Conservation (phyloP, 2,797 vertebrate species). For the Ataeniobius toweri region DNA sequence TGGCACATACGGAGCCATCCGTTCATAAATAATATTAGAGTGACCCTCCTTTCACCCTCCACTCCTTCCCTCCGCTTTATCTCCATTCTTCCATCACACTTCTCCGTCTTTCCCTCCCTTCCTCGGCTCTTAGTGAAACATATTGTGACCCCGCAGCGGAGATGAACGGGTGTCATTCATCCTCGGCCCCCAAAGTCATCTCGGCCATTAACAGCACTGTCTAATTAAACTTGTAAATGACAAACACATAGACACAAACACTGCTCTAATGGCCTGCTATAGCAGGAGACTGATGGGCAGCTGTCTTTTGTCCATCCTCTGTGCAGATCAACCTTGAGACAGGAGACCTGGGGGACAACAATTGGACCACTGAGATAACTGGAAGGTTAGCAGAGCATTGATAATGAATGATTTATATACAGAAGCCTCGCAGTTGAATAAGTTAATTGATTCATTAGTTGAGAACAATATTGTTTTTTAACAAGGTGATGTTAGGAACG, state of each 20-base stretch:
- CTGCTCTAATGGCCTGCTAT: conserved; percentile 66
- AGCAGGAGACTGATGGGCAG: conserved; percentile 78
- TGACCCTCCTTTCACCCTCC: conserved; percentile 70
- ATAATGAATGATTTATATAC: conserved; percentile 66
- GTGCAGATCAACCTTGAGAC: conserved; percentile 74
- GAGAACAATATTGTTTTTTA: conserved; percentile 66
- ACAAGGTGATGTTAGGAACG: conserved; percentile 52
- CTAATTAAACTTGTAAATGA: conserved; percentile 76
- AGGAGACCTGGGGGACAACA: conserved; percentile 46
- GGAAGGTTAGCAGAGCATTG: conserved; percentile 61
- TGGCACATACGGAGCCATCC: conserved; percentile 60
- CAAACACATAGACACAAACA: conserved; percentile 72
- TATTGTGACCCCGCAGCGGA: conserved; percentile 56
- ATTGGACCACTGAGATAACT: conserved; percentile 49
- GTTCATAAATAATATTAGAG: conserved; percentile 76
- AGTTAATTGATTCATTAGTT: conserved; percentile 71
- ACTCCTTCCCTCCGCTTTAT: conserved; percentile 37
- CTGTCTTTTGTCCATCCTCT: conserved; percentile 72
- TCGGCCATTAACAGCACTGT: conserved; percentile 67
- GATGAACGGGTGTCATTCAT: conserved; percentile 67
- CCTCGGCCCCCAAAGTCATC: conserved; percentile 69
- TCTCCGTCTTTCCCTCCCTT: conserved; percentile 34
- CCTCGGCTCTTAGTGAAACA: conserved; percentile 62
- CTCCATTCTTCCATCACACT: conserved; percentile 28
- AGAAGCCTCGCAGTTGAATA: conserved; percentile 36